Conservation (phyloP, 2,888 invertebrate species). For the Sarcophaga rosellei region DNA sequence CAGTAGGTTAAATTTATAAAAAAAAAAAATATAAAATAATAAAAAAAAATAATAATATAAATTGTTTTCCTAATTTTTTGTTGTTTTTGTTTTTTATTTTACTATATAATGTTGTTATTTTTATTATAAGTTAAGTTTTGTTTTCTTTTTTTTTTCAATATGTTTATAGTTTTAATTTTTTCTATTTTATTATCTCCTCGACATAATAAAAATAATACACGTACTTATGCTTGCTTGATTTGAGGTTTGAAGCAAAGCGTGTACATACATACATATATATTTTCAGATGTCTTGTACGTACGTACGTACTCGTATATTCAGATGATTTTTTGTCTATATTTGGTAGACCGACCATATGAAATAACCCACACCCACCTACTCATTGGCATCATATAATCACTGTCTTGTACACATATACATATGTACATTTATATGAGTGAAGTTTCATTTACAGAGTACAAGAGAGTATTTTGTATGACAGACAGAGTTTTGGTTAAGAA, state of each 20-base stretch:
- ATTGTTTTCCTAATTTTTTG: no score
- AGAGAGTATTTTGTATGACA: conserved; percentile 38
- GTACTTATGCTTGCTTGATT: neutral
- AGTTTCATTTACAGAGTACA: neutral
- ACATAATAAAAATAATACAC: neutral
- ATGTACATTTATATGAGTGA: neutral
- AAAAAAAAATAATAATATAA: no score
- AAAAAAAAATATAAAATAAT: no score
- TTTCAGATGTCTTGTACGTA: neutral
- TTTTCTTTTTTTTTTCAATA: conserved; percentile 1
- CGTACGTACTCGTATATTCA: neutral
- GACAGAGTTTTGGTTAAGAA: conserved; percentile 34
- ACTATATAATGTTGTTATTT: no score
- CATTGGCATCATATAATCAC: no score
- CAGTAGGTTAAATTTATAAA: neutral
- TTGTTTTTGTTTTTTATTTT: no score
- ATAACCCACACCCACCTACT: conserved; percentile 36
- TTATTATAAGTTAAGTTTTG: neutral
- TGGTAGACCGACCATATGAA: neutral
- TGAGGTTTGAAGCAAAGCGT: neutral
- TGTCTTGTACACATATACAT: neutral
- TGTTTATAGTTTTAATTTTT: conserved; percentile 7
- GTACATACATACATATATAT: no score
- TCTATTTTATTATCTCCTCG: conserved; percentile 6
- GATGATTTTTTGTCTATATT: neutral